Evolutionary conservation across 2,113 vertebrate species (phyloP).

Genomic region (Serilophus lunatus): DNA sequence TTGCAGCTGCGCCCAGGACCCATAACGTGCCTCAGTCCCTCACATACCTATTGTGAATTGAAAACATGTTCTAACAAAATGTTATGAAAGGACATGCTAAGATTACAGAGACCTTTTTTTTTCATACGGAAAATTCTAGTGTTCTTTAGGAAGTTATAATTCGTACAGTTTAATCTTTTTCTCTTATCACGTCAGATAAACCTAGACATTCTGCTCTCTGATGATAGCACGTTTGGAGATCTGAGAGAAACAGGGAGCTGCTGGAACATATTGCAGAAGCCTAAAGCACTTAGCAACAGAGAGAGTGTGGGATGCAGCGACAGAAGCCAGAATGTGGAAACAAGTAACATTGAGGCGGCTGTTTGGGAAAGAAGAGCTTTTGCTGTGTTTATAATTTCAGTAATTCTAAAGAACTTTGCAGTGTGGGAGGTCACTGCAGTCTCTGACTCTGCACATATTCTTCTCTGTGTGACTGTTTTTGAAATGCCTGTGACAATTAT

Average conservation of each 20-base stretch:
- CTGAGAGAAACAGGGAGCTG: slow-evolving; percentile 61
- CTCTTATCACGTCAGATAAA: slow-evolving; percentile 38
- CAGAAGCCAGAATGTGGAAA: slow-evolving; percentile 53
- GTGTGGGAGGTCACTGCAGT: slow-evolving; percentile 39
- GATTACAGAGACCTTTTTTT: neutral
- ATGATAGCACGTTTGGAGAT: slow-evolving; percentile 54
- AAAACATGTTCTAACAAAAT: neutral
- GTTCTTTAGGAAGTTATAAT: slow-evolving; percentile 46
- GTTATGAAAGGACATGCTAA: neutral
- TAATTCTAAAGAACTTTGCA: slow-evolving; percentile 54
- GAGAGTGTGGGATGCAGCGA: slow-evolving; percentile 69
- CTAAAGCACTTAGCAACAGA: slow-evolving; percentile 76
- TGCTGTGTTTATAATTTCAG: slow-evolving; percentile 62
- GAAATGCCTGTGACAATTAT: neutral
- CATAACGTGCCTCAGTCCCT: neutral
- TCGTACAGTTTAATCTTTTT: slow-evolving; percentile 15
- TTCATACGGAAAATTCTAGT: neutral
- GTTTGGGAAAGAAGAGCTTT: slow-evolving; percentile 63
- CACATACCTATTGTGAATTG: slow-evolving; percentile 1
- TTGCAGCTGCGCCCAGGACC: neutral
- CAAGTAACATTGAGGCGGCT: slow-evolving; percentile 61
- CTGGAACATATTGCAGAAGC: slow-evolving; percentile 71
- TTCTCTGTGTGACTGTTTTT: neutral
- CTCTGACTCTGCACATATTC: slow-evolving; percentile 30
- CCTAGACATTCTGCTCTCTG: slow-evolving; percentile 36